Evolutionary conservation across 2,888 invertebrate species (phyloP), one percentile per base, ranked within the genome.

Genomic region (Pilophorus perplexus): DNA sequence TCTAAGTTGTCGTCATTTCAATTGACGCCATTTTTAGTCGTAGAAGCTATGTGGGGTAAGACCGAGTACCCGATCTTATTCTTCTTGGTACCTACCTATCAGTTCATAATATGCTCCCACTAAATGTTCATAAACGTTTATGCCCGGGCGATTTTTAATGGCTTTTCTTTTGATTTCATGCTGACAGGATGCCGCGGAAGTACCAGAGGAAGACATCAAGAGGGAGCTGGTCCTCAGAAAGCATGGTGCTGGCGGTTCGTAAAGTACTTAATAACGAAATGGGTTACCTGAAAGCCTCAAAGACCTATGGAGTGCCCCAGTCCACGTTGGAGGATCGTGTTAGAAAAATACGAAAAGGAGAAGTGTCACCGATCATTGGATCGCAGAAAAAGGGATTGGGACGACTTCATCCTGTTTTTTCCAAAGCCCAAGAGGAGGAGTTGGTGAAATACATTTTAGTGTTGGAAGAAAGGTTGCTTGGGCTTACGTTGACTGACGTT

Each of bases 341-440:
- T 12, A 38, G 14, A 14, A 38, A 3, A 14, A 2, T 14, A 3
- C 12, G 38, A 14, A 14, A 38, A 38, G 3, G n/a, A 14, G 14
- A 38, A 14, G 3, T 38, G 38, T 3, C 38, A 14, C 6, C 38
- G 14, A 38, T 12, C 14, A 38, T 14, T 3, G 38, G n/a, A 38
- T 12, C 38, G n/a, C 12, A 38, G 14, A 4, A 42, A 14, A 14
- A 4, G 14, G 1, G 2, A 2, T 22, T 18, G 44, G 44, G 44
- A 12, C 44, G 18, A 10, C 22, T 22, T 44, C 10, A 18, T 10
- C 12, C 44, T 22, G 44, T 44, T 10, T 42, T 42, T 8, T 3
- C 42, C 1, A 16, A 3, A 2, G 42, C 12, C 3, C 42, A 42
- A n/a, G 70, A 70, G 23, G 52, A 38, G 6, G 42, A 42, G 5